phyloP scores from a whole-genome alignment of 2,888 invertebrate species.

The Eilema griseolum region DNA sequence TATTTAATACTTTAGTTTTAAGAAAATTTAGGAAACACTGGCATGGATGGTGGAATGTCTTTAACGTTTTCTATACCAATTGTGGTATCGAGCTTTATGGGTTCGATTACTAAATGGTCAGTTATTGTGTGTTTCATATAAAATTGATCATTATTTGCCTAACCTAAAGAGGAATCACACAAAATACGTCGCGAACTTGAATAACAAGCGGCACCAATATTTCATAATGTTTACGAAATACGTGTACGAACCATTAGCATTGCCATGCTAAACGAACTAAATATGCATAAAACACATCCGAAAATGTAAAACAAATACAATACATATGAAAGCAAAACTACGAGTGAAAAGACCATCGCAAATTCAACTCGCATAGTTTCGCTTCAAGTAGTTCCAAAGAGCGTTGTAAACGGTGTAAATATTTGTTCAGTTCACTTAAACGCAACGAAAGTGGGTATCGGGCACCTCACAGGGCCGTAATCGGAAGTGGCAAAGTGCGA shows the following conservation, averaged over 20 bases:
- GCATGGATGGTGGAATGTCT: not conserved
- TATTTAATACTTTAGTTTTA: not conserved
- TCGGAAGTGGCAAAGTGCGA: slow-evolving; percentile 50
- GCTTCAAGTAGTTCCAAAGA: slow-evolving; percentile 66
- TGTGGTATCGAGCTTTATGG: not conserved
- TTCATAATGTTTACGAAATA: slow-evolving; percentile 12
- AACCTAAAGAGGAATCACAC: not conserved
- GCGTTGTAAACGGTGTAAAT: slow-evolving; percentile 62
- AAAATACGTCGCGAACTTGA: not conserved
- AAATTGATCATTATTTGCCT: too few species aligned
- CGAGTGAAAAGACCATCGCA: slow-evolving; percentile 56
- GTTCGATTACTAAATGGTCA: not conserved
- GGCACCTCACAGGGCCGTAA: slow-evolving; percentile 46
- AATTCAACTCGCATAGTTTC: slow-evolving; percentile 58
- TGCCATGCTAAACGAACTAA: slow-evolving; percentile 16
- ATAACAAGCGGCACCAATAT: not conserved
- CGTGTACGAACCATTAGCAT: slow-evolving; percentile 16
- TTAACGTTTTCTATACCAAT: not conserved
- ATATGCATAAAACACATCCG: slow-evolving; percentile 19
- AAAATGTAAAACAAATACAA: slow-evolving; percentile 29
- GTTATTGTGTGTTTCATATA: too few species aligned
- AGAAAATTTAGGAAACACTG: not conserved
- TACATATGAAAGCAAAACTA: slow-evolving; percentile 56
- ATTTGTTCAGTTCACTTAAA: slow-evolving; percentile 61
- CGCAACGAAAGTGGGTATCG: slow-evolving; percentile 56